phyloP scores from a whole-genome alignment of 2,888 invertebrate species.

The Tenthredo mesomela region DNA sequence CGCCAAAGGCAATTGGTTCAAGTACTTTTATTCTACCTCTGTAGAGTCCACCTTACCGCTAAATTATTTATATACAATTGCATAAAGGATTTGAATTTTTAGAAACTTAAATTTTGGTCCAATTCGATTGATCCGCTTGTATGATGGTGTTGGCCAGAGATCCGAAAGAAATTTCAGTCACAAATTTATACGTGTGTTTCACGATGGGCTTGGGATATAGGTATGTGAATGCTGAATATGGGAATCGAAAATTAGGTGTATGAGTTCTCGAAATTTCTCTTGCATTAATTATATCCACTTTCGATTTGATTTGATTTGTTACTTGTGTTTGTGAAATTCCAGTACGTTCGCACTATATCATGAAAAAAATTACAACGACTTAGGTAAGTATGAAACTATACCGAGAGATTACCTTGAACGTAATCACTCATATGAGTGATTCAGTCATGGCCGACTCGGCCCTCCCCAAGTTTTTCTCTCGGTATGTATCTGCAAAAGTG shows the following conservation, averaged over 20 bases:
- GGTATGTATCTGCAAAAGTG: neutral
- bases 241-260: neutral
- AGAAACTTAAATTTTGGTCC: slow-evolving; percentile 56
- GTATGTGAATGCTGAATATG: slow-evolving; percentile 22
- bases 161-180: neutral
- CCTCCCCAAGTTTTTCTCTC: too few relatives aligned
- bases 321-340: neutral
- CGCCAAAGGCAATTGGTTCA: slow-evolving; percentile 61
- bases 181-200: neutral
- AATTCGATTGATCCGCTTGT: slow-evolving; percentile 70
- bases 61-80: slow-evolving; percentile 67
- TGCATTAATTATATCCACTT: neutral
- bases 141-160: slow-evolving; percentile 59
- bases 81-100: slow-evolving; percentile 62
- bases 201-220: neutral
- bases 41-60: slow-evolving; percentile 62
- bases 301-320: neutral
- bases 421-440: too few relatives aligned
- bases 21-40: slow-evolving; percentile 68
- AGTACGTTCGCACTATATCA: slow-evolving; percentile 17
- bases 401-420: too few relatives aligned
- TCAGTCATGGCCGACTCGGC: too few relatives aligned
- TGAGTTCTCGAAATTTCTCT: neutral
- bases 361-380: neutral
- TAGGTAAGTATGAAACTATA: neutral